Evolutionary conservation across 2,888 invertebrate species (phyloP), one percentile per base, ranked within the genome.

Genomic region (Liopterus haemorrhoidalis): DNA sequence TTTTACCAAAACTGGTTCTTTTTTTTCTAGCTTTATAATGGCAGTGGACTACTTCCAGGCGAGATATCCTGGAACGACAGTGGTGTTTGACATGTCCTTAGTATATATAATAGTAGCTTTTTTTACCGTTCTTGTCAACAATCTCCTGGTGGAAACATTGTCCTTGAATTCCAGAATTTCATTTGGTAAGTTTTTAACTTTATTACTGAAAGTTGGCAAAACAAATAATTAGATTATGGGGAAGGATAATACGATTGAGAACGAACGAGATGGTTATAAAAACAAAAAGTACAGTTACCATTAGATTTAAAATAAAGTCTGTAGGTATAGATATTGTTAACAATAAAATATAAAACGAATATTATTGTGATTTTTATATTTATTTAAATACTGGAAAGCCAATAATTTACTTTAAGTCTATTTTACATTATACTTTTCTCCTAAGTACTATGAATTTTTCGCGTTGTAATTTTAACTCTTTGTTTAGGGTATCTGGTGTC

Each of bases 51-150:
- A 89, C 69, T 93, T 90, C 71, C 88, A 90, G 70, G 74, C 76
- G 14, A 78, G 85, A 54, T 92, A 87, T 65, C 90, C 89, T 0
- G 81, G 81, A 42, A 80, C 86, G 0, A 85, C 87, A 2, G 89
- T 93, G 49, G 85, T 92, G 59, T 85, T 93, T 65, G 93, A 93
- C 66, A 90, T 93, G 85, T 90, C 90, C 9, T 78, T 90, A 51
- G 87, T 91, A 27, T 93, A 93, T 68, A 91, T 93, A 54, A 76
- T 85, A n/a, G 84, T 88, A 52, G 91, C 92, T 19, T 89, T 92
- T 58, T 76, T 84, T 46, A 89, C 92, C 2, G 93, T 93, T 5
- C 70, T 90, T 50, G 76, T 82, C 41, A 93, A 91, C 68, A 93
- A 92, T 62, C 70, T 90, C 45, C 70, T 93, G 12, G 79, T 93